A percentile compares a stretch with the other conserved stretches of the same genome.
Evolutionary conservation across 2,797 vertebrate species (phyloP).

Genomic region (Chelon labrosus): DNA sequence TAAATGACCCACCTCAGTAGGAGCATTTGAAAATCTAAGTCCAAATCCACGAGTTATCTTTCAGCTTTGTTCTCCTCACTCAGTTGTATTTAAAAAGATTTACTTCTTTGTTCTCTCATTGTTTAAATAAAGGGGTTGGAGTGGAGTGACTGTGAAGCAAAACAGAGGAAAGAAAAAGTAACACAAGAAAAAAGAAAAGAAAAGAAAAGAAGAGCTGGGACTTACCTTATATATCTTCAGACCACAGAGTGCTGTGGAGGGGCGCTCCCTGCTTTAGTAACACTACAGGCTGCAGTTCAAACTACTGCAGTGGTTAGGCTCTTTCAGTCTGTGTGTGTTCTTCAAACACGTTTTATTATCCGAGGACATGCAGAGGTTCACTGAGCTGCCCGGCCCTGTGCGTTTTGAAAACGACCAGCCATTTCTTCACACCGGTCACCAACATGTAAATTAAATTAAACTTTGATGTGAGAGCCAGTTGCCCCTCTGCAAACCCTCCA

Average conservation of each 20-base stretch:
- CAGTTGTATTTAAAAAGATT: not conserved
- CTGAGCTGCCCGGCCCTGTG: slow-evolving; percentile 73
- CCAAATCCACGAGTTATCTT: not conserved
- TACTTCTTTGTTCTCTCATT: not conserved
- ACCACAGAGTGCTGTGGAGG: slow-evolving; percentile 95
- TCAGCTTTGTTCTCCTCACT: not conserved
- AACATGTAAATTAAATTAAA: too few relatives aligned
- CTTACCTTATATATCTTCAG: slow-evolving; percentile 77
- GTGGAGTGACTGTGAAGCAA: not conserved
- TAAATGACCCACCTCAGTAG: not conserved
- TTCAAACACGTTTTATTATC: slow-evolving; percentile 76
- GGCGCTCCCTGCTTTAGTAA: slow-evolving; percentile 94
- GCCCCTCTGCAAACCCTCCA: slow-evolving; percentile 97
- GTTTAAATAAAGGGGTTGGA: not conserved
- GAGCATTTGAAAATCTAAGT: not conserved
- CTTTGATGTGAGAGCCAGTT: slow-evolving; percentile 82
- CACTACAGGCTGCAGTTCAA: slow-evolving; percentile 89
- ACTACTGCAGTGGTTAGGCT: slow-evolving; percentile 88
- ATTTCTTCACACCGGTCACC: too few relatives aligned
- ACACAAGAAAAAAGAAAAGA: not conserved
- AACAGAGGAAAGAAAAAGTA: not conserved
- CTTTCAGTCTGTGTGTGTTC: slow-evolving; percentile 81
- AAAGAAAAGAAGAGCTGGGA: not conserved
- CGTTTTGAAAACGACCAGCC: too few relatives aligned
- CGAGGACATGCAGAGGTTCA: slow-evolving; percentile 98